These are phyloP conservation scores for Fregetta grallaria DNA, from an alignment of 2,113 vertebrate species.

Conservation along the genomic window DNA sequence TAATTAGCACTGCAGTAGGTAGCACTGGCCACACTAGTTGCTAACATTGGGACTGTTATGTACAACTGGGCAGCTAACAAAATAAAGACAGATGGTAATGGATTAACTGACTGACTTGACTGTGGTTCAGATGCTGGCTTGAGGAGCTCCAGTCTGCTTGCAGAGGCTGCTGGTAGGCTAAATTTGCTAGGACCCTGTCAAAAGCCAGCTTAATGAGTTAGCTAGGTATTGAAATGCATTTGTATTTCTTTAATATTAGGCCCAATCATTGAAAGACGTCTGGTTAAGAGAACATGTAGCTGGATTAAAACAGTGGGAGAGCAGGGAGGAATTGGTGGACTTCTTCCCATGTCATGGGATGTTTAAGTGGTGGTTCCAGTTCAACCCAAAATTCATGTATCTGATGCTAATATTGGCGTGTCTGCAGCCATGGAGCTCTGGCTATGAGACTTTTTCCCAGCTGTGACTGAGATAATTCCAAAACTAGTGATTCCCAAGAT, in stretches of 20 bases:
- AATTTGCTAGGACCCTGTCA: neutral
- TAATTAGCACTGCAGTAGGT: neutral
- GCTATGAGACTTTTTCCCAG: neutral
- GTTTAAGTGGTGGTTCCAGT: neutral
- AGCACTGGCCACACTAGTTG: neutral
- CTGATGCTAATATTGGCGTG: neutral
- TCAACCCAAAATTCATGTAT: neutral
- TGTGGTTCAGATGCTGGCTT: neutral
- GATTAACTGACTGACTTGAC: neutral
- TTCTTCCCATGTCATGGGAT: neutral
- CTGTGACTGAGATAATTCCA: neutral
- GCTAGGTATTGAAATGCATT: neutral
- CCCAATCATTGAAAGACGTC: neutral
- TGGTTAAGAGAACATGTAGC: neutral
- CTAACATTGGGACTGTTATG: fast-evolving
- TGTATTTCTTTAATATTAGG: neutral
- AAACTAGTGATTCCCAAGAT: neutral
- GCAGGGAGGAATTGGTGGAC: neutral
- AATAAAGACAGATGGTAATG: neutral
- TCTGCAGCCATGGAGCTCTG: neutral
- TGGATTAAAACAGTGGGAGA: neutral
- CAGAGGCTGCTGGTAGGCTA: neutral
- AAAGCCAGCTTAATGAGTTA: neutral
- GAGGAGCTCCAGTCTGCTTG: neutral
- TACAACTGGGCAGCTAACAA: neutral